Evolutionary conservation across 2,888 invertebrate genomes (phyloP), one percentile per base, ranked within the genome.

Genomic region (Tethea ocularis): DNA sequence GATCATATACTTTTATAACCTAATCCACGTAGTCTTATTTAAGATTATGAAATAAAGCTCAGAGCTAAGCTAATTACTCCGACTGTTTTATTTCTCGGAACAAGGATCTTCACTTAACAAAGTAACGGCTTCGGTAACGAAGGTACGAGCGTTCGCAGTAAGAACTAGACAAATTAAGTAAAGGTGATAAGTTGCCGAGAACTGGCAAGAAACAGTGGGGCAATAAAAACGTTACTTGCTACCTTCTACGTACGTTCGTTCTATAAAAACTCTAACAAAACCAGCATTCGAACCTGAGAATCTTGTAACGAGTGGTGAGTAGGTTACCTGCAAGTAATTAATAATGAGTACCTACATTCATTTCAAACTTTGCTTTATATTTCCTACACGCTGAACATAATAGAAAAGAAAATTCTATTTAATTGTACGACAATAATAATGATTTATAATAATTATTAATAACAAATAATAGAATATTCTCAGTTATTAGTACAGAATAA

Each of bases 141-240:
- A 46, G 20, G 46, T 46, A 46, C 41, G 33, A 60, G 54, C 57
- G 51, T 56, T 70, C 66, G 64, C 60, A 23, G 67, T 66, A 67
- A 68, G 71, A 72, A 72, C 69, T 67, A 72, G 75, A 77, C 72
- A 78, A 77, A 81, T 76, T 74, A 75, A 71, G 61, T 69, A 67
- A 70, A 66, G 68, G 77, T 77, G 74, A 76, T 80, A 75, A 78
- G 72, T 75, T 71, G 70, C 63, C 62, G 66, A 66, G 68, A 57
- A 66, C 60, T 63, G 60, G 60, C 64, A 74, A 71, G 68, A 68
- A 74, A 71, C 64, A 38, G 26, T 46, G 56, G 56, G 57, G 62
- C 66, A 61, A 66, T 72, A 74, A 74, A 70, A 67, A 67, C 63
- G 55, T 60, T 67, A 53, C 58, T 57, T 55, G 22, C 57, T 62